Evolutionary conservation across 2,888 invertebrate genomes (phyloP), one percentile per base, ranked within the genome.

Genomic region (Perdita meconis): DNA sequence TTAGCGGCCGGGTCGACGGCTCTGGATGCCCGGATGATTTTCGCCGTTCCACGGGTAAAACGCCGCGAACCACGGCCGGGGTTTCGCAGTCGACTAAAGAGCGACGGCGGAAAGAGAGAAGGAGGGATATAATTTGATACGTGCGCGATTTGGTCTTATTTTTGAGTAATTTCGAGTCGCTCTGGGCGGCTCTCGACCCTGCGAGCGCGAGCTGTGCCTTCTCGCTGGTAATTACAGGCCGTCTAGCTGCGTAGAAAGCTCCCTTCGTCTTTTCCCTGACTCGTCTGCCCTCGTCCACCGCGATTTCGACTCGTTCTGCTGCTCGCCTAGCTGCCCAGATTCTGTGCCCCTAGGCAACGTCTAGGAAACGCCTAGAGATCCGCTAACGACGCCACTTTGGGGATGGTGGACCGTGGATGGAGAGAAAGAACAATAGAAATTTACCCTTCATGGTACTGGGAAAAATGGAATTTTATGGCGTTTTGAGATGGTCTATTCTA

Each of bases 151-250:
- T 90, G 88, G 88, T 89, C 89, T 90, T 90, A 89, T 91, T 91
- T 90, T 89, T 87, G 85, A 88, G 88, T 90, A 91, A 91, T 90
- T 91, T 89, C 87, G 85, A 88, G 89, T 89, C 87, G 89, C 90
- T 88, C 86, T 81, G 83, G 89, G 90, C 88, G 82, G 75, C 85
- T 83, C 85, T n/a, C 83, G 81, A 30, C 6, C 30, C 86, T 83
- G 82, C 84, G 86, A 76, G 77, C 73, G 22, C 16, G 59, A 64
- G 56, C 16, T 44, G 64, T 64, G 66, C 61, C 68, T 75, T 74
- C 44, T 50, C 74, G 36, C 68, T 19, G 47, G 64, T 80, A 78
- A 80, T 80, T 80, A 80, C 74, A 69, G 69, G 78, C 74, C 74
- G 69, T 76, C 73, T 63, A 63, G 63, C 51, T 51, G 22, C 59